phyloP scores from a whole-genome alignment of 2,888 invertebrate genomes.

The Nesidiocoris tenuis region DNA sequence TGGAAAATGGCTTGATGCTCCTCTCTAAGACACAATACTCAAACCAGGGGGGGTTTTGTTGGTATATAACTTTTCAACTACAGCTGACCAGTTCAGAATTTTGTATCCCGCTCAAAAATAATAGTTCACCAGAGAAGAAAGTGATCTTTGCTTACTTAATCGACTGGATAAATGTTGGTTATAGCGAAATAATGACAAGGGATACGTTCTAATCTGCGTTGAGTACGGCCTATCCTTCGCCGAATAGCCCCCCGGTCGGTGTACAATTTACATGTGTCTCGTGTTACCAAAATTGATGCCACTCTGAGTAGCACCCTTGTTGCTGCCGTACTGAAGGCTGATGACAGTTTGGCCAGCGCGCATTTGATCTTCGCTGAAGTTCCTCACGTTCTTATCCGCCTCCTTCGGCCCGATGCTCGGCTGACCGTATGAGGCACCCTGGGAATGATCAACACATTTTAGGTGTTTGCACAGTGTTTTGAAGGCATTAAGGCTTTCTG shows the following conservation, averaged over 20 bases:
- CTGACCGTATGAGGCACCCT: conserved; percentile 79
- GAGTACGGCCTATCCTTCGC: neutral
- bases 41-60: too few relatives aligned
- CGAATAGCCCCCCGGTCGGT: neutral
- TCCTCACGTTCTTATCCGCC: conserved; percentile 89
- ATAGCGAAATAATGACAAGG: too few relatives aligned
- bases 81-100: too few relatives aligned
- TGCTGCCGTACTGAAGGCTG: conserved; percentile 93
- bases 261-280: conserved; percentile 81
- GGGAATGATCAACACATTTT: neutral
- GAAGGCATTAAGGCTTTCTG: too few relatives aligned
- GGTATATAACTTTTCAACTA: too few relatives aligned
- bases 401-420: conserved; percentile 95
- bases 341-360: conserved; percentile 91
- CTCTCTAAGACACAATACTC: too few relatives aligned
- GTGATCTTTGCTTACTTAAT: neutral
- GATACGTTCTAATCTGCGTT: too few relatives aligned
- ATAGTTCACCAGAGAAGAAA: neutral
- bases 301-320: conserved; percentile 95
- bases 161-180: neutral
- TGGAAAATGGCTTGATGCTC: too few relatives aligned
- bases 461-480: too few relatives aligned
- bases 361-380: conserved; percentile 92
- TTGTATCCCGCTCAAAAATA: too few relatives aligned
- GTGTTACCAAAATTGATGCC: conserved; percentile 97